Evolutionary conservation across 1,140 invertebrate species (phyloP).

Genomic region (Archivesica marissinica): DNA sequence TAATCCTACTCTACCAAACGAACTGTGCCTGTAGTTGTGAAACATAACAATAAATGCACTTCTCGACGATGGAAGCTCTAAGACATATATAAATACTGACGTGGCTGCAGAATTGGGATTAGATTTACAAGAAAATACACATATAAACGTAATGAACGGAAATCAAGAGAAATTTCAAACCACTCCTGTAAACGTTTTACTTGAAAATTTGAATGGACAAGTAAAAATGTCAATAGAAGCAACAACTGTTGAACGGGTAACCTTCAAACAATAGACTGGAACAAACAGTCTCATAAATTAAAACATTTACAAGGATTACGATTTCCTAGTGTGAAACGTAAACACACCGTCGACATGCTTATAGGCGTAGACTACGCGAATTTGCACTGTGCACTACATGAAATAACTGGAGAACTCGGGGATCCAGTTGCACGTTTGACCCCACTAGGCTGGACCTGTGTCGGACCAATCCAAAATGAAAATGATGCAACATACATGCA

Average conservation of each 20-base stretch:
- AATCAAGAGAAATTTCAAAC: conserved; percentile 58
- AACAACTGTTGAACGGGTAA: conserved; percentile 46
- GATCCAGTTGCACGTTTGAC: conserved; percentile 29
- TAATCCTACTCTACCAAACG: too few relatives aligned
- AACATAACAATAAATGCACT: conserved; percentile 56
- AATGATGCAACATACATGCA: too few relatives aligned
- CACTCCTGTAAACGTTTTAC: conserved; percentile 34
- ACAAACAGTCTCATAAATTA: conserved; percentile 1
- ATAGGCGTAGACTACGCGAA: not conserved
- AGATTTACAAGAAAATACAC: not conserved
- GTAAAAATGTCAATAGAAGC: conserved; percentile 17
- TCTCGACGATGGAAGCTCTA: conserved; percentile 58
- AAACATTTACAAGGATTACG: conserved; percentile 23
- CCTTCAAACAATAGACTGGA: conserved; percentile 56
- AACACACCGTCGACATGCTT: too few relatives aligned
- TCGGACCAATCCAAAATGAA: conserved; percentile 19
- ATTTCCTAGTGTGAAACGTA: conserved; percentile 18
- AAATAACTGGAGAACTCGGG: not conserved
- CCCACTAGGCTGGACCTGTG: conserved; percentile 53
- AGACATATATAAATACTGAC: conserved; percentile 61
- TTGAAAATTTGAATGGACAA: conserved; percentile 49
- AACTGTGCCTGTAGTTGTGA: conserved; percentile 61
- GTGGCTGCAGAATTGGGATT: conserved; percentile 61
- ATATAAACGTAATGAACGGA: conserved; percentile 50
- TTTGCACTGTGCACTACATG: conserved; percentile 16